Base-by-base conservation (phyloP, 2,888 invertebrate genomes). In the Blastobasis adustella region DNA sequence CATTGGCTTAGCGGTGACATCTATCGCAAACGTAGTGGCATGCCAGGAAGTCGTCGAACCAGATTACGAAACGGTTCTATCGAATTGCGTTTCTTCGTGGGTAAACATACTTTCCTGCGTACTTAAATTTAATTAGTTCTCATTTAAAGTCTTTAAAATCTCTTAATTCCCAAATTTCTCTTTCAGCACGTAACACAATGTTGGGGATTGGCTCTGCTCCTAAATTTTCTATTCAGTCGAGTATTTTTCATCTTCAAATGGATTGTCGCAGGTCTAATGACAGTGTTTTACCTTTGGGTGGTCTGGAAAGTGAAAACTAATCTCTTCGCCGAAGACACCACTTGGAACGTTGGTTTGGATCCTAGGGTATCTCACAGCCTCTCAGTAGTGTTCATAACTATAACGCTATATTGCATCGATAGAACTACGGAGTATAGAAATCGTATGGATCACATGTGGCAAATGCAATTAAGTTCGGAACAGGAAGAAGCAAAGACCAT, bases 341-440 rank as follows among this genome's bases (percentile, higher is more conserved):
- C 93, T 0, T 93, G 93, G 82, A 95, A 94, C 74, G 91, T 93
- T 8, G 89, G 90, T 6, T 72, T 96, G 50, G 90, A 92, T 61
- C 90, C 95, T 0, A 89, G 92, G 66, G 74, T 93, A 38, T 92
- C 94, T 0, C 96, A 96, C 67, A 90, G 94, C 5, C 80, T 96
- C 53, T 92, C 93, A 45, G 90, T 96, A 4, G 73, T 92, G 0
- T 93, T 95, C 56, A 90, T 96, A 39, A 92, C 94, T 10, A 77
- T 95, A 39, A 93, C 95, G 1, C 89, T 97, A 23, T 95, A 96
- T 73, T 89, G 96, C 62, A 93, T 97, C 62, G 97, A 97, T 76
- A 91, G 97, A 66, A 96, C 97, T 76, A 93, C 95, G 37, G 97
- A 98, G 73, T 96, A 95, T 65, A 93, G 97, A 69, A 94, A 95